phyloP scores from a whole-genome alignment of 2,888 invertebrate genomes.

The Leucozona laternaria region DNA sequence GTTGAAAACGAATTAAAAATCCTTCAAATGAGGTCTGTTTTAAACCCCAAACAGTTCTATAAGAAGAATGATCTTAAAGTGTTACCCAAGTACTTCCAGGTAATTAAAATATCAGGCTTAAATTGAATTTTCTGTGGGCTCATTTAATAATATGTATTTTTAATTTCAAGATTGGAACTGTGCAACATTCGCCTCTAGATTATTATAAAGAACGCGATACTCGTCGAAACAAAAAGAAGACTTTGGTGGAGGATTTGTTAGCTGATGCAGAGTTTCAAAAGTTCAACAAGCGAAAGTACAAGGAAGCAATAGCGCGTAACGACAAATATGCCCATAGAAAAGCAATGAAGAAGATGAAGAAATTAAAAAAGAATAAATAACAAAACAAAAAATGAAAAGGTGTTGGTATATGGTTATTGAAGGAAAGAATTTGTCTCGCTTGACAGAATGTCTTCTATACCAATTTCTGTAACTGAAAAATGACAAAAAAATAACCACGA shows the following conservation, averaged over 20 bases:
- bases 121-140: not conserved
- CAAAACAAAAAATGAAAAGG: not conserved
- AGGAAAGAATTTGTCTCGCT: not conserved
- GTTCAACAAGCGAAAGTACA: conserved; percentile 92
- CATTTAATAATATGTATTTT: not conserved
- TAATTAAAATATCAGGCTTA: conserved; percentile 83
- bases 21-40: conserved; percentile 94
- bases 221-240: conserved; percentile 93
- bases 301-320: conserved; percentile 88
- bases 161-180: conserved; percentile 88
- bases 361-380: conserved; percentile 83
- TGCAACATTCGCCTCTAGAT: conserved; percentile 93
- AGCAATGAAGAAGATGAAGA: conserved; percentile 90
- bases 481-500: not conserved
- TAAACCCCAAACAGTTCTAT: conserved; percentile 97
- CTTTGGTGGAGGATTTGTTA: conserved; percentile 96
- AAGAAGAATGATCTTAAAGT: conserved; percentile 95
- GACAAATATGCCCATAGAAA: conserved; percentile 89
- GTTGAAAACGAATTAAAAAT: conserved; percentile 93
- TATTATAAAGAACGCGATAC: conserved; percentile 93
- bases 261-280: conserved; percentile 94
- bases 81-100: conserved; percentile 97
- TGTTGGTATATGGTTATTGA: not conserved
- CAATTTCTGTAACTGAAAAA: not conserved
- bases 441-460: not conserved